Base-by-base conservation (phyloP, 2,797 vertebrate species). In the Apogon hyalosoma region DNA sequence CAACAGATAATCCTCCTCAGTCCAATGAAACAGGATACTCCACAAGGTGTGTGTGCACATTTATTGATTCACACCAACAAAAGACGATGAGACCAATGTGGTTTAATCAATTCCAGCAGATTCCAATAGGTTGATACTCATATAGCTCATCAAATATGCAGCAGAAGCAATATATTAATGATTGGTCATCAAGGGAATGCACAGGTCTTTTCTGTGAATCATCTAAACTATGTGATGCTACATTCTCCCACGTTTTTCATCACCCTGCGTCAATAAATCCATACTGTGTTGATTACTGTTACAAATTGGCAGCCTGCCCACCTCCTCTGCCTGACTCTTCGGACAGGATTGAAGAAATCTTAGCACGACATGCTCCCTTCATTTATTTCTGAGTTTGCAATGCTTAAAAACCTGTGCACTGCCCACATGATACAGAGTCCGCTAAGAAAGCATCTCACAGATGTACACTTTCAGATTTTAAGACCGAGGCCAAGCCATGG, bases 211-310 rank as follows among this genome's bases (percentile, higher is more conserved):
- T 38, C 13, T 45, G 19, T 5, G 13, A 65, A 24, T 40, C 6
- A 36, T 38, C 7, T 13, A 42, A 24, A 62, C 36, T 19, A 31
- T 45, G 21, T 14, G 12, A 56, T 52, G 46, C 21, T 18, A 11
- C 18, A 50, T 53, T 33, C 11, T 16, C 19, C 21, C 7, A 12
- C n/a, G 19, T 18, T 57, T 48, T 50, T 51, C 16, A 56, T 47
- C 18, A 10, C 33, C 1, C 21, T 5, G 24, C 18, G 21, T 61
- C 63, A 48, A 79, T 69, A 66, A 73, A 71, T 71, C 50, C 7
- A 61, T 42, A 41, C 33, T 2, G 18, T 43, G 39, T 43, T 57
- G 46, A 78, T 59, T 43, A 24, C 46, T 33, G 50, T 31, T 18
- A 15, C 38, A 46, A 39, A 63, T 38, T 6, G 45, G 51, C 19